A percentile compares a stretch with the other conserved stretches of the same genome.
Evolutionary conservation across 2,797 vertebrate genomes (phyloP).

Genomic region (Lepus oiostolus): DNA sequence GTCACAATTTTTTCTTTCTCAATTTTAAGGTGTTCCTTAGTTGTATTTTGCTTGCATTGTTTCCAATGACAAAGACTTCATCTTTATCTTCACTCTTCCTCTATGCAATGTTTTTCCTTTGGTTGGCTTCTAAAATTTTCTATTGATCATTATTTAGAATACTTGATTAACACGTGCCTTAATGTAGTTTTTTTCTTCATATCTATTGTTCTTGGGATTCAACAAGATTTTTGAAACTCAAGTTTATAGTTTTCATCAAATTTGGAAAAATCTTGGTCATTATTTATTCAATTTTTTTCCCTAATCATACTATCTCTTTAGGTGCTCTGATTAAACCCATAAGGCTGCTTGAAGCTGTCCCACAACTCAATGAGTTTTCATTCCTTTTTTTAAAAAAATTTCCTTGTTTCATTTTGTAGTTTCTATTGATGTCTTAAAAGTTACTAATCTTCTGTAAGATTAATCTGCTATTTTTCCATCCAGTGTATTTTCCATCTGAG

Average conservation of each 20-base stretch:
- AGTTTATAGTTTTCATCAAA: neutral
- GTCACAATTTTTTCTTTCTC: neutral
- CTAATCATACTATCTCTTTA: neutral
- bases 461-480: constrained; percentile 11
- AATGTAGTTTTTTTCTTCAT: neutral
- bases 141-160: neutral
- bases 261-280: neutral
- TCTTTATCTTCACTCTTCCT: neutral
- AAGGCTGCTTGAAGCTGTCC: neutral
- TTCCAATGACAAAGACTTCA: neutral
- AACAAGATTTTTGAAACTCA: neutral
- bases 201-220: constrained; percentile 17
- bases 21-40: neutral
- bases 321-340: neutral
- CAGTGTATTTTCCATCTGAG: neutral
- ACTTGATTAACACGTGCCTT: neutral
- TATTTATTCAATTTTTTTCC: constrained; percentile 31
- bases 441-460: neutral
- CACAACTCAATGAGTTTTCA: neutral
- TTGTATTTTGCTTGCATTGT: neutral
- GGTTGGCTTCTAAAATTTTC: neutral
- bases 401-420: constrained; percentile 4
- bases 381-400: neutral
- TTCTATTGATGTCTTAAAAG: neutral
- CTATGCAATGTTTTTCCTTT: neutral